Conservation (phyloP, 1,140 invertebrate species). For the Linepithema humile region DNA sequence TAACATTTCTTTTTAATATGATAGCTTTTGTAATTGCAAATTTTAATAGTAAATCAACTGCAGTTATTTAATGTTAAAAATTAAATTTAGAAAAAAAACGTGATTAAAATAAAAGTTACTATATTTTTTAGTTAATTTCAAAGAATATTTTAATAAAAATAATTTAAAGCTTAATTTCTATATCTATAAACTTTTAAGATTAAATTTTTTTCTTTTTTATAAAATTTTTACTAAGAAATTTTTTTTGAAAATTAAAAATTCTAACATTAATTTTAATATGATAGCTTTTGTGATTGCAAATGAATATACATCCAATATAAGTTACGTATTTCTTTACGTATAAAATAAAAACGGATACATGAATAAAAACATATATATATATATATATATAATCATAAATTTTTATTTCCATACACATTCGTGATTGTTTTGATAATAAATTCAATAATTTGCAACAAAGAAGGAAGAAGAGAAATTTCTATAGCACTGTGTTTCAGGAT, state of each 20-base stretch:
- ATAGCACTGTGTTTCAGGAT: constrained; percentile 9
- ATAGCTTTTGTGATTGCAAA: not conserved
- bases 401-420: constrained; percentile 55
- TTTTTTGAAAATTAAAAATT: not conserved
- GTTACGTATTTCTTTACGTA: not conserved
- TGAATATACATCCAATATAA: not conserved
- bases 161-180: not conserved
- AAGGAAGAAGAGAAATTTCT: too few relatives aligned
- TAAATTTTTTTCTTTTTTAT: too few relatives aligned
- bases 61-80: not conserved
- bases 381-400: constrained; percentile 56
- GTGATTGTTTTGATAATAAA: constrained; percentile 42
- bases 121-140: not conserved
- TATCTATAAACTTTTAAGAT: not conserved
- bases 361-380: constrained; percentile 37
- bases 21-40: not conserved
- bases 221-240: too few relatives aligned
- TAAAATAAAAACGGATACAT: constrained; percentile 3
- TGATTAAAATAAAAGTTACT: not conserved
- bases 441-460: constrained; percentile 33
- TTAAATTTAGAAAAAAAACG: not conserved
- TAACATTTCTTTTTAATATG: too few relatives aligned
- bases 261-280: not conserved
- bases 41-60: not conserved
- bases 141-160: not conserved